Conservation (phyloP, 2,797 vertebrate genomes). For the Pyrocephalus nanus region DNA sequence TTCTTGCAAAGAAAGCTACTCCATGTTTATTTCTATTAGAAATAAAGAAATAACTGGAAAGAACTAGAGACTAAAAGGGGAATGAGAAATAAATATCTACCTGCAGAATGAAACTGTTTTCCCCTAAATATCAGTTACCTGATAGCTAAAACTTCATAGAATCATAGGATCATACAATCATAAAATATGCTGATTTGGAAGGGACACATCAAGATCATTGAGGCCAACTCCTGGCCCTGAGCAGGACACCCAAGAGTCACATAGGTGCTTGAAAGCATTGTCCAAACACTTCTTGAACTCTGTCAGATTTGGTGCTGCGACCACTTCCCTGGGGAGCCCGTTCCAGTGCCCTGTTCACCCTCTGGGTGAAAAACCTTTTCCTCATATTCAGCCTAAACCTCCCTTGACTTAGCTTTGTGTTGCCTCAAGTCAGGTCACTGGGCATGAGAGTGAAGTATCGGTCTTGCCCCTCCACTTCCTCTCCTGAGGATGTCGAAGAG, state of each 20-base stretch:
- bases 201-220: not conserved
- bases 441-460: rapidly evolving
- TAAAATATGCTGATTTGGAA: not conserved
- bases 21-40: constrained; percentile 59
- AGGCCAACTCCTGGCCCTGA: not conserved
- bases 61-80: not conserved
- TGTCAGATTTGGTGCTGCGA: not conserved
- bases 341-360: not conserved
- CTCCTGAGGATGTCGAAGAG: rapidly evolving
- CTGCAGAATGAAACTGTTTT: not conserved
- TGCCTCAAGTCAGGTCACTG: not conserved
- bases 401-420: not conserved
- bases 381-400: not conserved
- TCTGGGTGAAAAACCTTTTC: not conserved
- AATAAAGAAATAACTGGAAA: constrained; percentile 45
- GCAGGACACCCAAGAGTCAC: not conserved
- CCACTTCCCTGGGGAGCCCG: not conserved
- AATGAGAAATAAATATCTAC: not conserved
- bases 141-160: not conserved
- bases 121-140: not conserved
- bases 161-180: not conserved
- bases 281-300: not conserved
- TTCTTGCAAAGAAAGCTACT: constrained; percentile 47
- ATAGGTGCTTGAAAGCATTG: not conserved
- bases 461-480: not conserved